Conservation (phyloP, 2,888 invertebrate species). For the Bombylius discolor region DNA sequence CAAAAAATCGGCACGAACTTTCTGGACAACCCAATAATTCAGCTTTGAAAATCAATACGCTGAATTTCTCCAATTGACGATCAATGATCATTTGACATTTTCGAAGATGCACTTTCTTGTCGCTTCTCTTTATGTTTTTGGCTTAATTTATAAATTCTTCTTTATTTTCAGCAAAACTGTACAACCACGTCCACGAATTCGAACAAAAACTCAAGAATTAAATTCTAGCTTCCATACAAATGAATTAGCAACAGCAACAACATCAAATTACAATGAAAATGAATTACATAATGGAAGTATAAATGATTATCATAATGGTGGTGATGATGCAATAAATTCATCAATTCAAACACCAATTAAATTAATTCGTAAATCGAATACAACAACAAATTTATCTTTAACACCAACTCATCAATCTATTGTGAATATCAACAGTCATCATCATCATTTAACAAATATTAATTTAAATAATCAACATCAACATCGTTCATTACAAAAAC, state of each 20-base stretch:
- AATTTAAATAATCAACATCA: not conserved
- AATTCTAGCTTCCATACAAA: constrained; percentile 12
- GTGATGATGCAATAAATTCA: not conserved
- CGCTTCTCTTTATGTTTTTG: too few relatives aligned
- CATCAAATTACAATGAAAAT: not conserved
- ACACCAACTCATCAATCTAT: constrained; percentile 11
- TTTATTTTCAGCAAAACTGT: constrained; percentile 20
- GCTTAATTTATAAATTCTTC: too few relatives aligned
- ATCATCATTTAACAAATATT: constrained; percentile 2
- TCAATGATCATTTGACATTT: too few relatives aligned
- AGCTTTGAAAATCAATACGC: too few relatives aligned
- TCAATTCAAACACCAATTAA: constrained; percentile 22
- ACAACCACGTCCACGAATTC: constrained; percentile 23
- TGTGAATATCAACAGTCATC: constrained; percentile 16
- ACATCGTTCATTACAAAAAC: constrained; percentile 39
- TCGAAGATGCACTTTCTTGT: too few relatives aligned
- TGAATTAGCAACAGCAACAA: not conserved
- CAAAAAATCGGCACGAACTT: too few relatives aligned
- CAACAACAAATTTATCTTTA: constrained; percentile 9
- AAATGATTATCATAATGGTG: not conserved
- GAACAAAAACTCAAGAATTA: constrained; percentile 25
- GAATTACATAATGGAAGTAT: not conserved
- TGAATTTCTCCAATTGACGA: too few relatives aligned
- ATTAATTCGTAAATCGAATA: constrained; percentile 23
- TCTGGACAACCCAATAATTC: too few relatives aligned